Conservation (phyloP, 2,888 invertebrate species). For the Cyaniris semiargus region DNA sequence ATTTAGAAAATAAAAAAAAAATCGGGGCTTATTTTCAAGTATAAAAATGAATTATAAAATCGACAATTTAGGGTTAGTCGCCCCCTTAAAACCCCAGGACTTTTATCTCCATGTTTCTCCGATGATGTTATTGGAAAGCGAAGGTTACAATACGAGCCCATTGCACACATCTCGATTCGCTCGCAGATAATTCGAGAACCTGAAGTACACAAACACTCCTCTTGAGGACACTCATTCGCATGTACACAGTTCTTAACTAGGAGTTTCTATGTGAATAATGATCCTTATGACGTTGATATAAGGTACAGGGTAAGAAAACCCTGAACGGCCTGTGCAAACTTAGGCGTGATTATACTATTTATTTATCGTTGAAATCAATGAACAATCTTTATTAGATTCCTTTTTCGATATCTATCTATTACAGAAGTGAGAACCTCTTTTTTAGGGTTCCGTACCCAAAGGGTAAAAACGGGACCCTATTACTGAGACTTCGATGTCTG, state of each 20-base stretch:
- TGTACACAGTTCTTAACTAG: neutral
- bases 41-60: no score
- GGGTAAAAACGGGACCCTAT: no score
- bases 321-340: neutral
- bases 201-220: slow-evolving; percentile 20
- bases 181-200: slow-evolving; percentile 13
- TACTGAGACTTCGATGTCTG: no score
- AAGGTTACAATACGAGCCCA: neutral
- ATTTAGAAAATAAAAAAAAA: no score
- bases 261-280: neutral
- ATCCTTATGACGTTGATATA: neutral
- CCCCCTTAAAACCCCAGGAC: no score
- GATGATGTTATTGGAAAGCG: neutral
- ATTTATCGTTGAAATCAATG: neutral
- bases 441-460: no score
- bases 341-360: neutral
- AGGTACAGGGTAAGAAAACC: no score
- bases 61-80: no score
- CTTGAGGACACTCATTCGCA: neutral
- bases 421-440: no score
- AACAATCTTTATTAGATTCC: neutral
- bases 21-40: no score
- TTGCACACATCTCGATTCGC: neutral
- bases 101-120: neutral
- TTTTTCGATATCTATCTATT: neutral